Conservation (phyloP, 2,797 vertebrate species). For the Bradypus variegatus region DNA sequence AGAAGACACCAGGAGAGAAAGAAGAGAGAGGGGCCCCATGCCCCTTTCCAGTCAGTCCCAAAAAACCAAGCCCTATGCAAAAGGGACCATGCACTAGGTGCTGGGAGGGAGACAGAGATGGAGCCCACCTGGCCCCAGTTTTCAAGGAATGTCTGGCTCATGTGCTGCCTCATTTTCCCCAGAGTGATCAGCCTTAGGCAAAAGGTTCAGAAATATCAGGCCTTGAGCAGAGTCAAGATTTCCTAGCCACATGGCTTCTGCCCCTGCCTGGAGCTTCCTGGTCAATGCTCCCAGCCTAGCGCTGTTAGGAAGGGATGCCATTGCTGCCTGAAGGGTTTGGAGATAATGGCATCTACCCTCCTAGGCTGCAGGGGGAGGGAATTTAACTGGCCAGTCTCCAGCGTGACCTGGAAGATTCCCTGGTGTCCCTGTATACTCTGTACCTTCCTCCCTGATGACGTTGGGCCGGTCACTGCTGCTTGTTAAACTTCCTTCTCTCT, state of each 20-base stretch:
- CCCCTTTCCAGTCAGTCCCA: accelerated
- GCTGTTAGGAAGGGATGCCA: background rate
- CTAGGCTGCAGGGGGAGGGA: background rate
- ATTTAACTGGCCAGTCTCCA: background rate
- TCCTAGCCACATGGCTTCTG: background rate
- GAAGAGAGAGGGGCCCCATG: background rate
- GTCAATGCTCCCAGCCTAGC: background rate
- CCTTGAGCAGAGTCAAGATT: background rate
- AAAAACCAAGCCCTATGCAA: no score
- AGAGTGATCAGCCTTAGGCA: background rate
- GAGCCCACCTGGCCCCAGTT: background rate
- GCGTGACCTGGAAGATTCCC: background rate
- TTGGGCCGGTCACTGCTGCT: background rate
- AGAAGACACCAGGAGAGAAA: background rate
- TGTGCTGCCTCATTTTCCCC: background rate
- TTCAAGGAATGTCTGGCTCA: background rate
- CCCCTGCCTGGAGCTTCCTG: background rate
- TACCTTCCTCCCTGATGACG: background rate
- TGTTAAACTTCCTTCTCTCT: background rate
- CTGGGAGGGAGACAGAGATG: no score
- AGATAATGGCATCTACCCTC: background rate
- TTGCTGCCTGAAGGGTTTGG: background rate
- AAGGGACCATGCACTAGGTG: background rate
- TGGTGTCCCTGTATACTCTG: background rate
- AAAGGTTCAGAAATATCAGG: background rate